phyloP scores from a whole-genome alignment of 2,888 invertebrate species.

The Lacanobia oleracea region DNA sequence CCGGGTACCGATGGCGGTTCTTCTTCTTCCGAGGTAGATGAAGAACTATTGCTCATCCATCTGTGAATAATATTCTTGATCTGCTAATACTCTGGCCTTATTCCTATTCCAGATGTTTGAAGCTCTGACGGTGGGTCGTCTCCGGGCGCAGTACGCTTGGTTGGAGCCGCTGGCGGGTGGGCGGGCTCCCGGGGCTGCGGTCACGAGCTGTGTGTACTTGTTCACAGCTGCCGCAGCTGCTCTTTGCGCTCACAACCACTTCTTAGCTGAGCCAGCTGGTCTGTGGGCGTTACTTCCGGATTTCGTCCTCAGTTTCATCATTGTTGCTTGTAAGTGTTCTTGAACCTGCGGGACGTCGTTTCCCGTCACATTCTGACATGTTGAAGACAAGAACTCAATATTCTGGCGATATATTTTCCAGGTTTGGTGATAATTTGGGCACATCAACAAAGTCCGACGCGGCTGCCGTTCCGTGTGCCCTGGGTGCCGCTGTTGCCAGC shows the following conservation, averaged over 20 bases:
- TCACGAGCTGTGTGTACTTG: conserved; percentile 93
- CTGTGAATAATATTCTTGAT: neutral
- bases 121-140: conserved; percentile 93
- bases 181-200: conserved; percentile 94
- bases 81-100: neutral
- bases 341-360: neutral
- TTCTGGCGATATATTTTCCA: conserved; percentile 69
- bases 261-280: conserved; percentile 89
- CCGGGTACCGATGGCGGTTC: conserved; percentile 91
- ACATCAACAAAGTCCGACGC: conserved; percentile 93
- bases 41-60: neutral
- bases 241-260: conserved; percentile 92
- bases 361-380: neutral
- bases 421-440: conserved; percentile 94
- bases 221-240: conserved; percentile 93
- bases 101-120: conserved; percentile 88
- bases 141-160: conserved; percentile 94
- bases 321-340: conserved; percentile 91
- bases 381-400: neutral
- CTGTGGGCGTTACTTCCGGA: conserved; percentile 93
- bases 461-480: conserved; percentile 94
- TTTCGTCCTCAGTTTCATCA: conserved; percentile 91
- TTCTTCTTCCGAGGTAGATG: conserved; percentile 87
- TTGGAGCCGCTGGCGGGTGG: conserved; percentile 93
- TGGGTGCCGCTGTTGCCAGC: conserved; percentile 95